A percentile compares a stretch with the other conserved stretches of the same genome.
Evolutionary conservation across 2,113 vertebrate genomes (phyloP).

Genomic region (Melanotaenia duboulayi): DNA sequence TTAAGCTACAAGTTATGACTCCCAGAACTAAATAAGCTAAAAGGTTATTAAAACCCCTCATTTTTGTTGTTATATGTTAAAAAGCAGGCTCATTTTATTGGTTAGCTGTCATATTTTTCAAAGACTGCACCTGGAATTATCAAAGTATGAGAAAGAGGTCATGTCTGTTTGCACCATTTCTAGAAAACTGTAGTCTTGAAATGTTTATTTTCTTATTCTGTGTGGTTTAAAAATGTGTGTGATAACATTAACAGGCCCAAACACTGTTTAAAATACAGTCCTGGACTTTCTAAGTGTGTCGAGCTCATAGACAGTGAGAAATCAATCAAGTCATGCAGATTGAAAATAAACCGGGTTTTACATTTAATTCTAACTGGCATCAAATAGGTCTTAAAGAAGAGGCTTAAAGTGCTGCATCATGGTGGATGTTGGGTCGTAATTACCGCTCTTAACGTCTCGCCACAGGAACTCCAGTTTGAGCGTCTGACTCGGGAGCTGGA

Average conservation of each 20-base stretch:
- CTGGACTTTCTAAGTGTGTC: slow-evolving; percentile 17
- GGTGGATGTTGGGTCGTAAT: slow-evolving; percentile 36
- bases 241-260: slow-evolving; percentile 24
- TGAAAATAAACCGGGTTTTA: slow-evolving; percentile 45
- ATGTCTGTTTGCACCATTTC: background rate
- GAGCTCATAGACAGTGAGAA: slow-evolving; percentile 32
- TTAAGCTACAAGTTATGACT: background rate
- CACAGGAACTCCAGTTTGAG: slow-evolving; percentile 98
- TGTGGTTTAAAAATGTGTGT: background rate
- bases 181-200: background rate
- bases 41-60: background rate
- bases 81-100: too few relatives aligned
- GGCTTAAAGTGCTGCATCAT: slow-evolving; percentile 17
- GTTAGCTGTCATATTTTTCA: too few relatives aligned
- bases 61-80: background rate
- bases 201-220: background rate
- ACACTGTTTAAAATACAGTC: slow-evolving; percentile 22
- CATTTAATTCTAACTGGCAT: slow-evolving; percentile 57
- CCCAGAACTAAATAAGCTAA: too few relatives aligned
- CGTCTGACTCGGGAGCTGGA: slow-evolving; percentile 98
- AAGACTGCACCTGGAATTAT: background rate
- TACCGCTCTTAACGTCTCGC: slow-evolving; percentile 59
- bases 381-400: slow-evolving; percentile 36
- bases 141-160: background rate
- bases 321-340: slow-evolving; percentile 33